Conservation (phyloP, 1,140 invertebrate genomes). For the Leptinotarsa lineolata region DNA sequence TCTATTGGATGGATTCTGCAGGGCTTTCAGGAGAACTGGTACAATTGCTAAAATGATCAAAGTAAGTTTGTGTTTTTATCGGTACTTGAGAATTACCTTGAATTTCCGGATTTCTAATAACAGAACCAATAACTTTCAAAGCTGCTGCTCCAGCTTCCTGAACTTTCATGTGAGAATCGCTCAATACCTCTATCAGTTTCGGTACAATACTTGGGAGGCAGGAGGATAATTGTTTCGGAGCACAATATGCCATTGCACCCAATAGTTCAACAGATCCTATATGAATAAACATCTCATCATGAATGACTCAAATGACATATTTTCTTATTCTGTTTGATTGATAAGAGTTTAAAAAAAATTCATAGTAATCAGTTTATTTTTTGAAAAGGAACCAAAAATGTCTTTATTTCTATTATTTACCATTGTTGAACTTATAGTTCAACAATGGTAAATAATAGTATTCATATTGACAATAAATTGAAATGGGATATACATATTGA, state of each 20-base stretch:
- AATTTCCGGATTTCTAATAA: conserved; percentile 98
- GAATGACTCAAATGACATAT: too few species aligned
- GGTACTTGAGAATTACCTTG: conserved; percentile 67
- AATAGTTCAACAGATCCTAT: conserved; percentile 92
- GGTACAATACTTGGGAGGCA: conserved; percentile 98
- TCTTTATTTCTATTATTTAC: too few species aligned
- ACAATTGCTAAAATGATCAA: conserved; percentile 75
- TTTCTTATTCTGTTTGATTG: too few species aligned
- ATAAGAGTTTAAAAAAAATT: too few species aligned
- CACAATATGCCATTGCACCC: conserved; percentile 97
- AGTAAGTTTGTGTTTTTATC: background rate
- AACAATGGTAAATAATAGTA: too few species aligned
- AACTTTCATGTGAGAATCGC: conserved; percentile 98
- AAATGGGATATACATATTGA: too few species aligned
- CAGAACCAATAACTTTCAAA: conserved; percentile 94
- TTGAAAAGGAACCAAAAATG: too few species aligned
- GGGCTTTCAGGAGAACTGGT: conserved; percentile 85
- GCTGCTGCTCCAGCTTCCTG: conserved; percentile 95
- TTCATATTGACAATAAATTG: too few species aligned
- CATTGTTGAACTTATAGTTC: too few species aligned
- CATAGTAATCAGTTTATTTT: too few species aligned
- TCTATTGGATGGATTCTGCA: conserved; percentile 96
- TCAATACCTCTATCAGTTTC: conserved; percentile 95
- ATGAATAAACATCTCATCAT: background rate
- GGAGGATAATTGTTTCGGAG: conserved; percentile 96